Percentiles rank a stretch among this genome's conserved stretches.
These are phyloP conservation scores for Deilephila porcellus DNA, from an alignment of 2,888 invertebrate species.

Conservation along the genomic window DNA sequence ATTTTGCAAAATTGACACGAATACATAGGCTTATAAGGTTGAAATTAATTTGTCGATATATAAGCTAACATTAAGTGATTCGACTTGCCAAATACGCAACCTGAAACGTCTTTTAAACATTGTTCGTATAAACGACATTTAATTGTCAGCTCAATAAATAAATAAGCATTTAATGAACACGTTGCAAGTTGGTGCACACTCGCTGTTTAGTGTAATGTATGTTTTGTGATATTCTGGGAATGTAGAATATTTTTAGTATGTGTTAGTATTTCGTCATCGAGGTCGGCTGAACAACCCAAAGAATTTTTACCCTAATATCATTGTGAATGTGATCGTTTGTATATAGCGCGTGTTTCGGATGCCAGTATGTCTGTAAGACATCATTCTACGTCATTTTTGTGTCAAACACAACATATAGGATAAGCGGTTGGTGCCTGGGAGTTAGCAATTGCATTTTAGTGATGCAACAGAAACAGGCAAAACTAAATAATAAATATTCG, in stretches of 20 bases:
- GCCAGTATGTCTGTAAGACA: slow-evolving; percentile 46
- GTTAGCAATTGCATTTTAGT: not conserved
- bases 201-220: slow-evolving; percentile 20
- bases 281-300: slow-evolving; percentile 26
- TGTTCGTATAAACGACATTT: slow-evolving; percentile 1
- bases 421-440: slow-evolving; percentile 4
- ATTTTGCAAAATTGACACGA: slow-evolving; percentile 9
- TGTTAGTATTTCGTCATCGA: slow-evolving; percentile 20
- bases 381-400: slow-evolving; percentile 54
- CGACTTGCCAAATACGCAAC: slow-evolving; percentile 21
- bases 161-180: slow-evolving; percentile 16
- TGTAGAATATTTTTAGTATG: not conserved
- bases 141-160: slow-evolving; percentile 23
- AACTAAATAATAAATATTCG: not conserved
- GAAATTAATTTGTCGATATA: not conserved
- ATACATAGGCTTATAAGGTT: not conserved
- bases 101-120: not conserved
- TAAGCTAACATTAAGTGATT: slow-evolving; percentile 9
- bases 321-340: slow-evolving; percentile 35
- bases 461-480: not conserved
- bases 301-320: slow-evolving; percentile 22
- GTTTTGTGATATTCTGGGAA: slow-evolving; percentile 12
- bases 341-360: slow-evolving; percentile 31
- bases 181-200: slow-evolving; percentile 18
- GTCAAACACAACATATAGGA: slow-evolving; percentile 55